Evolutionary conservation across 2,113 vertebrate genomes (phyloP).

Genomic region (Dunckerocampus dactyliophorus): DNA sequence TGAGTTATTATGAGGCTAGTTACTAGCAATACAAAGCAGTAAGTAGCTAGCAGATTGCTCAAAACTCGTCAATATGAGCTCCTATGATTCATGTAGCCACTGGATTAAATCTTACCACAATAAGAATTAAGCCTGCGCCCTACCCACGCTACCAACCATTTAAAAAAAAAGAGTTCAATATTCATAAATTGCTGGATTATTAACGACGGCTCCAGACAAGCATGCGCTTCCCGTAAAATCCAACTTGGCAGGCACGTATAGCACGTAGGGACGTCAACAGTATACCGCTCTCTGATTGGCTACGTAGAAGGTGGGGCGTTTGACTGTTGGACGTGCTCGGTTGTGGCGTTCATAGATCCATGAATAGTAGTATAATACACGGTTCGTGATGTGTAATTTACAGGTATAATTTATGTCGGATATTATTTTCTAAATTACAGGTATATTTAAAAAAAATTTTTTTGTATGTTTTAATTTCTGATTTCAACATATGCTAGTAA

Average conservation of each 20-base stretch:
- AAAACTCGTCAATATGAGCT: not conserved
- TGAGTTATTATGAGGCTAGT: not conserved
- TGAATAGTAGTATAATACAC: too few species aligned
- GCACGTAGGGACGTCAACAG: not conserved
- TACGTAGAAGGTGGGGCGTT: not conserved
- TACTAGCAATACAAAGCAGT: conserved; percentile 27
- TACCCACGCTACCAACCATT: not conserved
- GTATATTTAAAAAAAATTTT: too few species aligned
- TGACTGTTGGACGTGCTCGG: not conserved
- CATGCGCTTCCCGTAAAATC: not conserved
- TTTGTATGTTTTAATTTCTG: too few species aligned
- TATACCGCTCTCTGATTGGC: conserved; percentile 29
- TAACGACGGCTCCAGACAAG: not conserved
- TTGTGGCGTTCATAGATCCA: too few species aligned
- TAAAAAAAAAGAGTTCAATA: not conserved
- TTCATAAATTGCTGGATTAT: not conserved
- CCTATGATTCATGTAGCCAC: not conserved
- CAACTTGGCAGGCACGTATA: too few species aligned
- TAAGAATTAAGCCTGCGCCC: not conserved
- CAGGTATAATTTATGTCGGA: too few species aligned
- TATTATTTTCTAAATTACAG: too few species aligned
- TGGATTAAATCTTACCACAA: not conserved
- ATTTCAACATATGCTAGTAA: too few species aligned
- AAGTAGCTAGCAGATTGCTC: conserved; percentile 25
- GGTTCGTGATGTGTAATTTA: too few species aligned